Evolutionary conservation across 2,888 invertebrate species (phyloP), one percentile per base, ranked within the genome.

Genomic region (Baccha elongata): DNA sequence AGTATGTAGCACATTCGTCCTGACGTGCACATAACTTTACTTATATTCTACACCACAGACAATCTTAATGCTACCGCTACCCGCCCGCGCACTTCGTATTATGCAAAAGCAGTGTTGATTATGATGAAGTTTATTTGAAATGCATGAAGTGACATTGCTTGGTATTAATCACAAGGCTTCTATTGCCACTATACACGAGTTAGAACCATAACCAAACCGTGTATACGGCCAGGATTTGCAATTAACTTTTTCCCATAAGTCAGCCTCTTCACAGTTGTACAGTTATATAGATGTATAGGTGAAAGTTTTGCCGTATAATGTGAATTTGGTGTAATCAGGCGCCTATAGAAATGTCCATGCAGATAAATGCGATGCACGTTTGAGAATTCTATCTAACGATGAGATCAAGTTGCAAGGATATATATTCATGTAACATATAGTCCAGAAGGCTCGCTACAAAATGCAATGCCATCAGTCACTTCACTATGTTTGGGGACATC

Each of bases 281-380:
- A 58, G 35, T 21, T 8, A 13, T 23, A 21, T 10, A 58, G 13
- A 13, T n/a, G 35, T 10, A 11, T 10, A 13, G n/a, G 37, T 26
- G 15, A 15, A 40, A 13, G 29, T 17, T 21, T 58, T 19, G 53
- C 46, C 17, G 19, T 15, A 46, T 26, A 60, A n/a, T 67, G 71
- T 60, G 42, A 71, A 52, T 72, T 71, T 67, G 76, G 60, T 58
- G 72, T 72, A 83, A 83, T 83, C 76, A 83, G 48, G 46, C 42
- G 72, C 81, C 81, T 83, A 83, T 83, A 72, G 67, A 83, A 76
- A 72, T 48, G 76, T 50, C 46, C 60, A 55, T 76, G 65, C 48
- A 65, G 53, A 72, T 48, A 50, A 69, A 69, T 75, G 68, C 64
- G 37, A 71, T 67, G 71, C 76, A 76, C 81, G 81, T 81, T 76